Percentiles rank a stretch among this genome's conserved stretches.
phyloP scores from a whole-genome alignment of 2,888 invertebrate genomes.

The Tetramorium bicarinatum region DNA sequence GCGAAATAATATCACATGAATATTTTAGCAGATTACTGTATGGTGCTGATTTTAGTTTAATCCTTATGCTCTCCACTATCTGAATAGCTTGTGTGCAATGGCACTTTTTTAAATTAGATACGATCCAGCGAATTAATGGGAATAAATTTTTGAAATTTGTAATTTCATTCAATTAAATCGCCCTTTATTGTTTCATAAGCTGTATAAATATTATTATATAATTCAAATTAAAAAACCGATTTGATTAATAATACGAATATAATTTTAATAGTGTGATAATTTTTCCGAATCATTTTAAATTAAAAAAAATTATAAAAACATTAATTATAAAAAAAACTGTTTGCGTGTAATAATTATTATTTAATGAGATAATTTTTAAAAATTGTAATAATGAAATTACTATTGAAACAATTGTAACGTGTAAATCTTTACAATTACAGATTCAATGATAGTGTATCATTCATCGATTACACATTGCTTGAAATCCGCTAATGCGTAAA shows the following conservation, averaged over 20 bases:
- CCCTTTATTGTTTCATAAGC: background rate
- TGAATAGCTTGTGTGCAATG: conserved; percentile 21
- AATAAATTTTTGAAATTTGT: conserved; percentile 13
- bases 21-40: conserved; percentile 45
- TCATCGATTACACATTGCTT: conserved; percentile 53
- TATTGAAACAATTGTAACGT: conserved; percentile 14
- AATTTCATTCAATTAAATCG: conserved; percentile 2
- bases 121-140: background rate
- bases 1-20: conserved; percentile 50
- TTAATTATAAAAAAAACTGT: background rate
- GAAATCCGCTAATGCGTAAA: conserved; percentile 43
- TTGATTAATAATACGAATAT: background rate
- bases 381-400: background rate
- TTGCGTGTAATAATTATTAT: background rate
- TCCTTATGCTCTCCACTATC: conserved; percentile 21
- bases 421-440: conserved; percentile 15
- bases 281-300: background rate
- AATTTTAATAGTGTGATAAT: background rate
- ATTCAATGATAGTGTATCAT: conserved; percentile 8
- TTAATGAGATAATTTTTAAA: background rate
- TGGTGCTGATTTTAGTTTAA: conserved; percentile 36
- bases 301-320: no score
- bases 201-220: background rate
- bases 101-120: conserved; percentile 18
- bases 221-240: background rate